phyloP scores from a whole-genome alignment of 2,888 invertebrate species.

The Luffia ferchaultella region DNA sequence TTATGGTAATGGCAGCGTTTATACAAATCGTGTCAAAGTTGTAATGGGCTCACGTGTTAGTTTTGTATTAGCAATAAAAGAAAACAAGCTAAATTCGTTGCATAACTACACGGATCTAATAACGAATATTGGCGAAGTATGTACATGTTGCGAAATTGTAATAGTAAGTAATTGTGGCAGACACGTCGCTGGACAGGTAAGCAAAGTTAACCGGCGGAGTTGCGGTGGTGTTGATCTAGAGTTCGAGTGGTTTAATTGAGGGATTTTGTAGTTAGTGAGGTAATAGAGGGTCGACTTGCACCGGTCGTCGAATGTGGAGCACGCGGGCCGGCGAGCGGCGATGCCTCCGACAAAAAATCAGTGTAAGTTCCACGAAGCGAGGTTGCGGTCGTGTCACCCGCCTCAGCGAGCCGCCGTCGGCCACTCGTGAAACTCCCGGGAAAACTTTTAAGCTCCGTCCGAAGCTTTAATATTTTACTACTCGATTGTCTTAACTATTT shows the following conservation, averaged over 20 bases:
- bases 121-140: constrained; percentile 30
- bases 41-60: neutral
- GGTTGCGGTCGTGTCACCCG: constrained; percentile 48
- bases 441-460: neutral
- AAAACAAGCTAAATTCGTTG: constrained; percentile 10
- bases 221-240: no score
- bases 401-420: neutral
- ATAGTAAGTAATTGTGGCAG: constrained; percentile 40
- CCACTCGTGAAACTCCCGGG: neutral
- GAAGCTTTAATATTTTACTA: neutral
- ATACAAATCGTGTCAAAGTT: neutral
- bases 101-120: constrained; percentile 22
- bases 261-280: constrained; percentile 17
- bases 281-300: constrained; percentile 23
- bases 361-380: constrained; percentile 55
- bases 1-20: neutral
- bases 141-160: constrained; percentile 33
- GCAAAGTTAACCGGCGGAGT: constrained; percentile 9
- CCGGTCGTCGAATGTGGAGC: constrained; percentile 63
- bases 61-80: neutral
- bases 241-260: constrained; percentile 26
- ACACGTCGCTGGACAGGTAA: constrained; percentile 40
- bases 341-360: constrained; percentile 64
- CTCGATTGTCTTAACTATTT: no score
- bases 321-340: constrained; percentile 32